Evolutionary conservation across 2,797 vertebrate genomes (phyloP), one percentile per base, ranked within the genome.

Genomic region (Gallinago stenura): DNA sequence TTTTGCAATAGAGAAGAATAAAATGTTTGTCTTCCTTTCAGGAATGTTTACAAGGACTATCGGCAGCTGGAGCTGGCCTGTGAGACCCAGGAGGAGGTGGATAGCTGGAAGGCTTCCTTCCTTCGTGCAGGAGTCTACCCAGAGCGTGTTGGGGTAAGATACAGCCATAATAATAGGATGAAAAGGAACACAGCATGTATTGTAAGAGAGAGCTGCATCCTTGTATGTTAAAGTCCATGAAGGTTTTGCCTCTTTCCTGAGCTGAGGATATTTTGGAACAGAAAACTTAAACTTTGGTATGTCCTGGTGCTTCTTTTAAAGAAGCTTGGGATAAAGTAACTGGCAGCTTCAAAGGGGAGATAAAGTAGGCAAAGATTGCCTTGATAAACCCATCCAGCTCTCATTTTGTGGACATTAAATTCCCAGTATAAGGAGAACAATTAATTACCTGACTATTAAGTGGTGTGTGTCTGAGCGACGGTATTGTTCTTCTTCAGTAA

Each of bases 41-140:
- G 99, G 97, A 99, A 99, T 30, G 99, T 99, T 96, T 99, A 99
- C 95, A 99, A 99, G 97, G 99, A 99, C 94, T 99, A 99, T 93
- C 98, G 99, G 95, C 99, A 99, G 98, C 98, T 99, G 98, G 99
- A 99, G 97, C 94, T 99, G 98, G 99, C 99, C 87, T 99, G 99
- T 48, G 99, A 99, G 98, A 99, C 98, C 43, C 99, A 99, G 98
- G 99, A 99, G 93, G 99, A 99, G 39, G 97, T 99, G 22, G 99
- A 99, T 31, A 99, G 99, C 53, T 99, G 99, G 99, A 99, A 99
- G 92, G 99, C 99, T 43, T 99, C 99, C 39, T 99, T 99, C 98
- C 98, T 99, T 93, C 98, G 99, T 73, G 99, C 99, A 30, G 99
- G 99, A 58, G 99, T 99, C 93, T 99, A 99, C 97, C 99, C 99